Evolutionary conservation across 1,140 invertebrate genomes (phyloP).

Genomic region (Agrypnia vestita): DNA sequence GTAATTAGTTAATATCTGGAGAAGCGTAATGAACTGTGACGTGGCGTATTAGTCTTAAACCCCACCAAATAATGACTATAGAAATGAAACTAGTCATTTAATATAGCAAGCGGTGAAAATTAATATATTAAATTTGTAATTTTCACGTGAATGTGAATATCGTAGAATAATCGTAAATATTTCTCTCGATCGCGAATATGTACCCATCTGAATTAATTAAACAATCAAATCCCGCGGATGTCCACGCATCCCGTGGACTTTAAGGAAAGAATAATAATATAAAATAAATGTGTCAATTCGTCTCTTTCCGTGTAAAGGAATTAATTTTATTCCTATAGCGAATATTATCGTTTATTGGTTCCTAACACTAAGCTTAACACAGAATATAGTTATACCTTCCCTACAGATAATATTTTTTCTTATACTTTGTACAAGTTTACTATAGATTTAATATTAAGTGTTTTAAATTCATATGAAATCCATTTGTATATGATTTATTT

Average conservation of each 20-base stretch:
- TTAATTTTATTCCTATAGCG: conserved; percentile 16
- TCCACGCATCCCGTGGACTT: not conserved
- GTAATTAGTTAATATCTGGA: not conserved
- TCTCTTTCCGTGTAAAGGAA: not conserved
- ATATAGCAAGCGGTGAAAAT: conserved; percentile 36
- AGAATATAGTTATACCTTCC: conserved; percentile 35
- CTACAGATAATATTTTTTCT: conserved; percentile 33
- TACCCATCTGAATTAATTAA: not conserved
- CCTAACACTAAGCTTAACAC: conserved; percentile 34
- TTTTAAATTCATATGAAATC: conserved; percentile 37
- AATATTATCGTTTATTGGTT: conserved; percentile 28
- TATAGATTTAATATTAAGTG: conserved; percentile 43
- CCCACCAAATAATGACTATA: conserved; percentile 53
- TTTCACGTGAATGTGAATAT: conserved; percentile 26
- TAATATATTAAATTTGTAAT: conserved; percentile 20
- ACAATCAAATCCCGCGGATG: not conserved
- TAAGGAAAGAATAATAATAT: not conserved
- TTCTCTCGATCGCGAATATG: too few relatives aligned
- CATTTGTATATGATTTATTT: conserved; percentile 52
- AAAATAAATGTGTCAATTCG: conserved; percentile 20
- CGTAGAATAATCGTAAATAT: not conserved
- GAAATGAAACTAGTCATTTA: conserved; percentile 53
- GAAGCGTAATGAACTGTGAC: not conserved
- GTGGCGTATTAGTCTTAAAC: conserved; percentile 24
- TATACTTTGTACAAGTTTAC: conserved; percentile 56